Conservation (phyloP, 2,888 invertebrate species). For the Zygothrica quintamaculata region DNA sequence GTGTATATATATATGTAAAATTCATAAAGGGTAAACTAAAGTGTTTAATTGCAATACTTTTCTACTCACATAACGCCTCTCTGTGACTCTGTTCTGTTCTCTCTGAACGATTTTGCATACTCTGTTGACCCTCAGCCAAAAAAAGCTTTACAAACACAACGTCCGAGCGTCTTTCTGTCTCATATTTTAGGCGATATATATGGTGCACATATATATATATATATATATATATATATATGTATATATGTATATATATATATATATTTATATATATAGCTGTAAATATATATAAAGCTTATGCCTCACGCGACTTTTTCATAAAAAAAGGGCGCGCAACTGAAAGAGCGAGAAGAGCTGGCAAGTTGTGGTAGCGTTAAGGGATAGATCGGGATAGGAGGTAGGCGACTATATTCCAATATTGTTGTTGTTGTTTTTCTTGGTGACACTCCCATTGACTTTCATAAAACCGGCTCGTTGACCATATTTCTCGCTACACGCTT, state of each 20-base stretch:
- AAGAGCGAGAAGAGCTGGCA: constrained; percentile 1
- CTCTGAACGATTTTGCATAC: constrained; percentile 39
- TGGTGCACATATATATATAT: neutral
- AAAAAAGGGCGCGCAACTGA: constrained; percentile 2
- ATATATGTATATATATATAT: neutral
- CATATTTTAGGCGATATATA: constrained; percentile 1
- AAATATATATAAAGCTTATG: constrained; percentile 30
- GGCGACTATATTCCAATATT: no score
- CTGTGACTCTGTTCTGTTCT: neutral
- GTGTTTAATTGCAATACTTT: constrained; percentile 6
- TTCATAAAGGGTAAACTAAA: constrained; percentile 14
- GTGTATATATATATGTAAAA: neutral
- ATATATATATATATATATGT: constrained; percentile 2
- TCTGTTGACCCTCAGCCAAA: constrained; percentile 51
- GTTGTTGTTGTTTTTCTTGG: neutral
- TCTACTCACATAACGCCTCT: constrained; percentile 9
- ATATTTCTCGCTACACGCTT: constrained; percentile 7
- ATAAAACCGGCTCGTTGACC: constrained; percentile 43
- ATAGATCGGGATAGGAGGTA: neutral
- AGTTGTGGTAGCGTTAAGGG: neutral
- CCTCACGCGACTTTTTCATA: constrained; percentile 51
- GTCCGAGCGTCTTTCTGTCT: constrained; percentile 22
- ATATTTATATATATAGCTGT: neutral
- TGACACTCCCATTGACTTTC: constrained; percentile 62
- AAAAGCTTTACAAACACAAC: constrained; percentile 50